phyloP scores from a whole-genome alignment of 2,113 vertebrate genomes.

The Actinemys pallida region DNA sequence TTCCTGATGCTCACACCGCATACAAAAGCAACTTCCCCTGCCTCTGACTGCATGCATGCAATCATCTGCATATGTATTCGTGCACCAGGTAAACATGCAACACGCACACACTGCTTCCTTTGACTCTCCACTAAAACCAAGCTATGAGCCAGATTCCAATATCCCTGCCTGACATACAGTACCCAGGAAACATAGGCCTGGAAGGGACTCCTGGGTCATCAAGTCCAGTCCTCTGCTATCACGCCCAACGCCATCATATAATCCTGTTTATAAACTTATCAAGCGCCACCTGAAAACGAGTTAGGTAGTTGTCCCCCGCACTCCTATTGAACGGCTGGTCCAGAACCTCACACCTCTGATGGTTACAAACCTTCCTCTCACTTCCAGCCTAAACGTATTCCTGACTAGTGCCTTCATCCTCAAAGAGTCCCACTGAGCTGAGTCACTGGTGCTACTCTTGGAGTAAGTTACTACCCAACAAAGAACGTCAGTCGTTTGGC shows the following conservation, averaged over 20 bases:
- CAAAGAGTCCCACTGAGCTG: not conserved
- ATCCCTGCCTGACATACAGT: not conserved
- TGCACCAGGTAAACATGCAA: not conserved
- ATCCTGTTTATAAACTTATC: not conserved
- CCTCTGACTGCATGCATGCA: not conserved
- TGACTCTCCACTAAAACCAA: not conserved
- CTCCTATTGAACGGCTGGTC: not conserved
- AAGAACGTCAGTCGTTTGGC: fast-evolving
- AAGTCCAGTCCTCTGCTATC: not conserved
- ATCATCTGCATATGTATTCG: not conserved
- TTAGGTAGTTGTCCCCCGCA: not conserved
- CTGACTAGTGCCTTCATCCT: not conserved
- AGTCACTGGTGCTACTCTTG: not conserved
- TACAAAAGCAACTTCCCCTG: not conserved
- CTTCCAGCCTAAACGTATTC: not conserved
- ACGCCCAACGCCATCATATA: not conserved
- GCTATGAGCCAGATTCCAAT: fast-evolving
- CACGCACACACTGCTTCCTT: not conserved
- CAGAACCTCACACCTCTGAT: not conserved
- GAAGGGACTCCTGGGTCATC: not conserved
- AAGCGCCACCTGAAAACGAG: not conserved
- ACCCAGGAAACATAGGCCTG: not conserved
- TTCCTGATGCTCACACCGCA: not conserved
- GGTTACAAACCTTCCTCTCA: not conserved
- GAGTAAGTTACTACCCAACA: not conserved